Conservation (phyloP, 53 echinoderm and acorn worm genomes). For the Arbacia lixula region DNA sequence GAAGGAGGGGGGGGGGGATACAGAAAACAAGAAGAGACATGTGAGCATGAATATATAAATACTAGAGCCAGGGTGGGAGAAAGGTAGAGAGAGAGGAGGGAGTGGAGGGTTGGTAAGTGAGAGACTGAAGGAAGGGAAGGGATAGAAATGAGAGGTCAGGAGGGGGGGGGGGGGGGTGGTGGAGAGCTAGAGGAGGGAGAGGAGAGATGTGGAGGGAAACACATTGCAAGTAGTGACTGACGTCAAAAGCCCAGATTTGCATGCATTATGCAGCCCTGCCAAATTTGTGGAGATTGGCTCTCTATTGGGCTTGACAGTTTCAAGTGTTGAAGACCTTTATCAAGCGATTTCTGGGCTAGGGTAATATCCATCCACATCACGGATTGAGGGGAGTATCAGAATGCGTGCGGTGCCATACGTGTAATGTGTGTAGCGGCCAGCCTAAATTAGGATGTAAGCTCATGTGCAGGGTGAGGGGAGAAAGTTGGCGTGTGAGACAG, state of each 20-base stretch:
- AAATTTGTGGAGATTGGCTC: slow-evolving; percentile 23
- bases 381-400: too few relatives aligned
- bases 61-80: background rate
- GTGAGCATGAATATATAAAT: background rate
- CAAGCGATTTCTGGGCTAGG: slow-evolving; percentile 12
- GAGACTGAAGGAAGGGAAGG: background rate
- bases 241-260: slow-evolving; percentile 25
- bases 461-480: too few relatives aligned
- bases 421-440: too few relatives aligned
- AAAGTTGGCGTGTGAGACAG: too few relatives aligned
- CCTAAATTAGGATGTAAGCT: too few relatives aligned
- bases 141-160: too few relatives aligned
- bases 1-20: background rate
- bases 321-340: slow-evolving; percentile 5
- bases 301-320: slow-evolving; percentile 36
- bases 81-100: background rate
- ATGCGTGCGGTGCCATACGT: too few relatives aligned
- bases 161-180: background rate
- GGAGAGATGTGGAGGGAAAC: background rate
- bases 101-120: too few relatives aligned
- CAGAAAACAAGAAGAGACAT: background rate
- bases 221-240: slow-evolving; percentile 9
- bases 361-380: too few relatives aligned
- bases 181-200: background rate
- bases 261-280: slow-evolving; percentile 16